Evolutionary conservation across 2,888 invertebrate species (phyloP), one percentile per base, ranked within the genome.

Genomic region (Euplagia quadripunctaria): DNA sequence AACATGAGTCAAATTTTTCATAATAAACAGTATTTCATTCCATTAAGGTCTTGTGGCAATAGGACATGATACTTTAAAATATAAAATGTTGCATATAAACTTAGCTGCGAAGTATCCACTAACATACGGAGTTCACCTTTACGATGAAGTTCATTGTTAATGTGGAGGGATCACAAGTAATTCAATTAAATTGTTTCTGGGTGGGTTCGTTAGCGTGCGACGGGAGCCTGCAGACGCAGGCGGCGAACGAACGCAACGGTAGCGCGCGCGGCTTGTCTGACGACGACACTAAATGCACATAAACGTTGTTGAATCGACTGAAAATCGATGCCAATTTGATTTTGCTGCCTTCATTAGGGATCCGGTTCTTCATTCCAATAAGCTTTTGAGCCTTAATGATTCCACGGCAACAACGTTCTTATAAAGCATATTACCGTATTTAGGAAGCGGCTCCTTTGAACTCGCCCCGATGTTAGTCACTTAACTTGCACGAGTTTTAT

Each of bases 301-400:
- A 93, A 94, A 93, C 90, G 89, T 89, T 89, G 93, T 91, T 89
- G 92, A 91, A 90, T 89, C 89, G 85, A 83, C 89, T 91, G 92
- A 93, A 88, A 94, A 94, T 92, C 94, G 91, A 94, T 92, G 94
- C 88, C 91, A 92, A 93, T 95, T 95, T 94, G 94, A 95, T 94
- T 94, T 93, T 91, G 95, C 94, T 83, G 90, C 93, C 93, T 95
- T 95, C 95, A 95, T 96, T 96, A 96, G 90, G 90, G 93, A 91
- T 90, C 94, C 94, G 94, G 94, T 94, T 94, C 89, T 93, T 94
- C 94, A 93, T 94, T 95, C 94, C 94, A 95, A 94, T 94, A 93
- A 94, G 92, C 91, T 89, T 87, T 88, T 88, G 88, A 88, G 86
- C 90, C 91, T 91, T 95, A 96, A 96, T 93, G 94, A 94, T 93